Percentiles rank a stretch among this genome's conserved stretches.
These are phyloP conservation scores for Rambutsinella grinnellia DNA, from an alignment of 2,888 invertebrate species.

Conservation along the genomic window DNA sequence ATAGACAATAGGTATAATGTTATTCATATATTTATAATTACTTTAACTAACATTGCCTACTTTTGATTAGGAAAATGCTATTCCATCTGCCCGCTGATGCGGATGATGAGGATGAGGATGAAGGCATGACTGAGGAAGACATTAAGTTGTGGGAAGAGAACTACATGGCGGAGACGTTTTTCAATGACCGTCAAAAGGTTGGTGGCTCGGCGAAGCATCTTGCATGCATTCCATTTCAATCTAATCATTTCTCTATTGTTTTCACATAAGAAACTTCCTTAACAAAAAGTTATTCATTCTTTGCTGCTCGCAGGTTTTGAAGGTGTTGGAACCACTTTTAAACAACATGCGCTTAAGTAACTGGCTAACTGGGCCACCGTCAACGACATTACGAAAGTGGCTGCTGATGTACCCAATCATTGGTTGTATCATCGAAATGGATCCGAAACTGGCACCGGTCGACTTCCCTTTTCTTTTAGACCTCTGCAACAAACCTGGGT, in stretches of 20 bases:
- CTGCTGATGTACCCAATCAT: constrained; percentile 35
- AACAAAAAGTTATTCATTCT: background rate
- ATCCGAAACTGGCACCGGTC: constrained; percentile 70
- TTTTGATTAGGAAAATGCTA: constrained; percentile 14
- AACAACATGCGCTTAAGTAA: constrained; percentile 20
- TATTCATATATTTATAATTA: background rate
- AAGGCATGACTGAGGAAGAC: constrained; percentile 1
- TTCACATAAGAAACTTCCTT: background rate
- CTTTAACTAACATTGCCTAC: background rate
- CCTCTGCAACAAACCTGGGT: constrained; percentile 42
- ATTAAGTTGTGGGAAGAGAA: constrained; percentile 4
- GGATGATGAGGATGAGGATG: constrained; percentile 27
- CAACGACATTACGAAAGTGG: too few species aligned
- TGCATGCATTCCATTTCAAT: too few species aligned
- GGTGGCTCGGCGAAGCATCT: too few species aligned
- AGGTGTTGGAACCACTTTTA: constrained; percentile 26
- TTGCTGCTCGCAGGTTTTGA: constrained; percentile 48
- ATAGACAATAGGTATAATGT: constrained; percentile 32
- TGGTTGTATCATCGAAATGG: constrained; percentile 51
- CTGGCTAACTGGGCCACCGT: constrained; percentile 40
- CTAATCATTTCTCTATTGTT: background rate
- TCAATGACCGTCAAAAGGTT: constrained; percentile 44
- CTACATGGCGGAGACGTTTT: constrained; percentile 9
- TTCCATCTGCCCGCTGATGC: constrained; percentile 15
- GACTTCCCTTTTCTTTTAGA: constrained; percentile 66